phyloP scores from a whole-genome alignment of 2,888 invertebrate species.

The Chymomyza caudatula region DNA sequence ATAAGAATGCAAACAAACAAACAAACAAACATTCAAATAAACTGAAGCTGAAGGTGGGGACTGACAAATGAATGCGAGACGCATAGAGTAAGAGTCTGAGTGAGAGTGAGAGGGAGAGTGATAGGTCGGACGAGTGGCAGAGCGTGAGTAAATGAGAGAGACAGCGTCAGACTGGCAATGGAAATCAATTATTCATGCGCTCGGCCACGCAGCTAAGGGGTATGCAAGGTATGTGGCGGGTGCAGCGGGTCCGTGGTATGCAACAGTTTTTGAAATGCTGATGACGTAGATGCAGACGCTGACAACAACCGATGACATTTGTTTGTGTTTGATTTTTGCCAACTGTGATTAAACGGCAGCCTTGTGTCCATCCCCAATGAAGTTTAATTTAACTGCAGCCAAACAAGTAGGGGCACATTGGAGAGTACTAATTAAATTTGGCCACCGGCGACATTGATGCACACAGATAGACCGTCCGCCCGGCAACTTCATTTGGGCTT shows the following conservation, averaged over 20 bases:
- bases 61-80: conserved; percentile 61
- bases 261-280: conserved; percentile 53
- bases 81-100: conserved; percentile 5
- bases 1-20: conserved; percentile 32
- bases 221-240: conserved; percentile 49
- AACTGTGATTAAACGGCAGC: conserved; percentile 65
- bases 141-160: background rate
- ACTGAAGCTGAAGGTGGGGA: conserved; percentile 40
- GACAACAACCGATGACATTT: conserved; percentile 48
- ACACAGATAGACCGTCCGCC: conserved; percentile 28
- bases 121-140: background rate
- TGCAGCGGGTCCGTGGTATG: conserved; percentile 39
- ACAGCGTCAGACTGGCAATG: conserved; percentile 50
- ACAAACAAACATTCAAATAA: conserved; percentile 41
- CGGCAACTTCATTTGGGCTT: background rate
- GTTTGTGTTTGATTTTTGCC: conserved; percentile 64
- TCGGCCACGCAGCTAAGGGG: conserved; percentile 60
- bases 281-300: conserved; percentile 2
- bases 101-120: background rate
- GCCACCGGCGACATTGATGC: conserved; percentile 55
- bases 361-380: conserved; percentile 36
- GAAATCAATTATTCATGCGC: conserved; percentile 74
- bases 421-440: conserved; percentile 62
- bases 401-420: conserved; percentile 27
- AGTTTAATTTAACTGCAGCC: conserved; percentile 54